Evolutionary conservation across 1,140 invertebrate genomes (phyloP), one percentile per base, ranked within the genome.

Genomic region (Stenopsyche tienmushanensis): DNA sequence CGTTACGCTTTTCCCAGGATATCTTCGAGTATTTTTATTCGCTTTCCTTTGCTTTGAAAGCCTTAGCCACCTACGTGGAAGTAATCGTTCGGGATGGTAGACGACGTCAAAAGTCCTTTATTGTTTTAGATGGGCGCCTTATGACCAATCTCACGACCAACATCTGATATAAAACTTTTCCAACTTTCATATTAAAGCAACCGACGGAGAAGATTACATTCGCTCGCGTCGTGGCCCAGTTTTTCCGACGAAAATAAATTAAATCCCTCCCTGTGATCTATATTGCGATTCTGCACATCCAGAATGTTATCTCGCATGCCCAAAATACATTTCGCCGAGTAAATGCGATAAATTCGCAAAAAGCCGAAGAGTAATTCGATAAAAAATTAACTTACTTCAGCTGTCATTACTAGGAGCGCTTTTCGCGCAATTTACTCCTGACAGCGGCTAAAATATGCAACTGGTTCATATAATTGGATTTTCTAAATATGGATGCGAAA

Each of bases 111-210:
- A 58, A 60, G 57, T 60, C 57, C 44, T 60, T 60, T 60, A 60
- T 60, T 60, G 57, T 60, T 60, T 60, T 26, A 60, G 57, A 60
- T 60, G 57, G 57, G 42, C 44, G 57, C 44, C 57, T 60, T 44
- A 60, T 60, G 57, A 60, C 57, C 57, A 34, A 60, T 60, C 44
- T 47, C 39, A 47, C 57, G 42, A 34, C 57, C 39, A 47, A 60
- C 57, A 34, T 60, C 57, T 18, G 23, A 60, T 60, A 60, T 60
- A 60, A 60, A 60, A 60, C 57, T 60, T 60, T 60, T 60, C 39
- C 42, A 15, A 44, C 17, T 60, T 20, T 34, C 21, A 57, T 39
- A 17, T 42, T n/a, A 34, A 42, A 24, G n/a, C 39, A 39, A n/a
- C 44, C 44, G 29, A 34, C 29, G 13, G 13, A 34, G 29, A 34